Evolutionary conservation across 2,113 vertebrate genomes (phyloP), one percentile per base, ranked within the genome.

Genomic region (Alethe castanea): DNA sequence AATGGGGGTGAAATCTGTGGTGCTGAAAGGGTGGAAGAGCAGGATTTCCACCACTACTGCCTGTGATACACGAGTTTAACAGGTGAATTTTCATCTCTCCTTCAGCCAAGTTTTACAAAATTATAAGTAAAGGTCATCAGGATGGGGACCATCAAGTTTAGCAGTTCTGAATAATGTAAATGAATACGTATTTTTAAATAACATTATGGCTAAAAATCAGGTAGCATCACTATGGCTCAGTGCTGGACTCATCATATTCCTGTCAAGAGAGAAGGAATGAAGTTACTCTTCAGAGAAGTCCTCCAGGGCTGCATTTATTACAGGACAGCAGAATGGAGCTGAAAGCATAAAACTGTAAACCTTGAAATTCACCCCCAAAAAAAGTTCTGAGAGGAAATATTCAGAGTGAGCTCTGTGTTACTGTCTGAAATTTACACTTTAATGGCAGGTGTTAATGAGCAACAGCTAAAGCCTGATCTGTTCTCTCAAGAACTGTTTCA

Each of bases 391-490:
- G 52, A 67, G 28, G 36, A 74, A 50, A 78, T 71, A 60, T 14
- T 66, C 60, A 38, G 40, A 19, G 81, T 6, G 64, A 83, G 67
- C 15, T 92, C 44, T 19, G 52, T n/a, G 6, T n/a, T 70, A 13
- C 54, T 35, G 57, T n/a, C 56, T 72, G 73, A n/a, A 81, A 60
- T 19, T 8, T n/a, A 5, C 28, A 26, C 57, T 79, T 84, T 67
- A 94, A 60, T 38, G 61, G n/a, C 57, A 89, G 65, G 50, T 91
- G 80, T 60, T 95, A 94, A 86, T 81, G 53, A 92, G 69, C n/a
- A 67, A 35, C 35, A 40, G 52, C 77, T 67, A 56, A 71, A 91
- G 47, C 38, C 64, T 56, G 60, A 61, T 9, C n/a, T 67, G 14
- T 31, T 81, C 35, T 86, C 67, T 86, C 76, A 59, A 54, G 64